These are phyloP conservation scores for Metopolophium dirhodum DNA, from an alignment of 1,140 invertebrate species.

Conservation along the genomic window DNA sequence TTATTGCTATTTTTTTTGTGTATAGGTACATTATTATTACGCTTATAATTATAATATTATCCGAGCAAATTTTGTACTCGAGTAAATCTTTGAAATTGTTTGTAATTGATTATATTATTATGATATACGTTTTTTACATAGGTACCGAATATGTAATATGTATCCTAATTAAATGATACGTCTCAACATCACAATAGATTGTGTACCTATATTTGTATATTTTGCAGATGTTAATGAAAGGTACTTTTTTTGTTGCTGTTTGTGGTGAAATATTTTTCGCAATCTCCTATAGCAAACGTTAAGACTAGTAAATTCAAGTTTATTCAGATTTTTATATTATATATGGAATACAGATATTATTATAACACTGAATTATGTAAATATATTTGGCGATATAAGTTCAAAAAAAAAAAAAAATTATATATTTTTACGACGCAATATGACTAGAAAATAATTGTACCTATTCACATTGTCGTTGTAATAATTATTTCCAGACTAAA, in stretches of 20 bases:
- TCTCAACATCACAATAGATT: too few species aligned
- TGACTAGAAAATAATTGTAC: not conserved
- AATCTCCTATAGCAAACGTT: not conserved
- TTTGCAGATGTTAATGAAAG: not conserved
- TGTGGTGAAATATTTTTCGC: not conserved
- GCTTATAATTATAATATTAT: not conserved
- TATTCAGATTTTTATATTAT: not conserved
- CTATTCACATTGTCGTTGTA: not conserved
- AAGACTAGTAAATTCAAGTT: too few species aligned
- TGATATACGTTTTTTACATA: too few species aligned
- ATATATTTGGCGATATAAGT: not conserved
- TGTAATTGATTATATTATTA: too few species aligned
- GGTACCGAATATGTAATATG: too few species aligned
- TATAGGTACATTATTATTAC: not conserved
- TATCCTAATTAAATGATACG: not conserved
- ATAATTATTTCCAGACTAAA: not conserved
- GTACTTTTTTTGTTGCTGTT: not conserved
- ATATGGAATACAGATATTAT: too few species aligned
- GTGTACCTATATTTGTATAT: not conserved
- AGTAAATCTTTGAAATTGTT: not conserved
- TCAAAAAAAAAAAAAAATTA: too few species aligned
- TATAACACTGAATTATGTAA: not conserved
- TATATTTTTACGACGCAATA: too few species aligned
- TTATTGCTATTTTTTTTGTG: not conserved
- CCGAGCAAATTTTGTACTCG: not conserved